These are phyloP conservation scores for Calonectris borealis DNA, from an alignment of 2,113 vertebrate species.

Conservation along the genomic window DNA sequence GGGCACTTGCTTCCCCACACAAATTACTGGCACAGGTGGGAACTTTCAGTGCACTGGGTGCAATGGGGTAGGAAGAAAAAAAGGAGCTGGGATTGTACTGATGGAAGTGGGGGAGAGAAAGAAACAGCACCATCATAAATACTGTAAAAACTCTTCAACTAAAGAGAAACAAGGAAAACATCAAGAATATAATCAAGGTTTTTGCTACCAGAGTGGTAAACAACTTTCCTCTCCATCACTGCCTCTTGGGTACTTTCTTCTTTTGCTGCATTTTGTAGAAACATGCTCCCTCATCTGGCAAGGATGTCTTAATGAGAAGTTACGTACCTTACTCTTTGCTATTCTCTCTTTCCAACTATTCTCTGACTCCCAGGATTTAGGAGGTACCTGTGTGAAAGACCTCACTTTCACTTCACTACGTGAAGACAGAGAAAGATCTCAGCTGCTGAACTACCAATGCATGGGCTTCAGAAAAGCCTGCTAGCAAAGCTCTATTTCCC, in stretches of 20 bases:
- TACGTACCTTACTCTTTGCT: neutral
- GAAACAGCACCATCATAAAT: neutral
- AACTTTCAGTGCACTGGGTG: neutral
- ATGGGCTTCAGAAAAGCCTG: neutral
- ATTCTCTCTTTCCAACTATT: neutral
- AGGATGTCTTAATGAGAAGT: neutral
- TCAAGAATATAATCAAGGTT: neutral
- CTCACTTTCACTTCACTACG: accelerated
- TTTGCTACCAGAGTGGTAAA: neutral
- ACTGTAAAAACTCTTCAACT: neutral
- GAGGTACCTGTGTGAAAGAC: neutral
- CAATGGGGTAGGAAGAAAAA: neutral
- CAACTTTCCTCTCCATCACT: neutral
- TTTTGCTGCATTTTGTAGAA: neutral
- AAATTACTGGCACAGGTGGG: neutral
- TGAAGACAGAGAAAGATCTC: neutral
- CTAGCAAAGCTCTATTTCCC: neutral
- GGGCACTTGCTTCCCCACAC: neutral
- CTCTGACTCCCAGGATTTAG: neutral
- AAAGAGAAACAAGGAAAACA: neutral
- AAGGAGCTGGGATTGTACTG: neutral
- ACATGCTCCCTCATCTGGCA: neutral
- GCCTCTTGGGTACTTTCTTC: neutral
- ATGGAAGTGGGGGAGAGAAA: neutral
- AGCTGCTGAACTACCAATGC: neutral